Evolutionary conservation across 2,888 invertebrate genomes (phyloP).

Genomic region (Lymantria monacha): DNA sequence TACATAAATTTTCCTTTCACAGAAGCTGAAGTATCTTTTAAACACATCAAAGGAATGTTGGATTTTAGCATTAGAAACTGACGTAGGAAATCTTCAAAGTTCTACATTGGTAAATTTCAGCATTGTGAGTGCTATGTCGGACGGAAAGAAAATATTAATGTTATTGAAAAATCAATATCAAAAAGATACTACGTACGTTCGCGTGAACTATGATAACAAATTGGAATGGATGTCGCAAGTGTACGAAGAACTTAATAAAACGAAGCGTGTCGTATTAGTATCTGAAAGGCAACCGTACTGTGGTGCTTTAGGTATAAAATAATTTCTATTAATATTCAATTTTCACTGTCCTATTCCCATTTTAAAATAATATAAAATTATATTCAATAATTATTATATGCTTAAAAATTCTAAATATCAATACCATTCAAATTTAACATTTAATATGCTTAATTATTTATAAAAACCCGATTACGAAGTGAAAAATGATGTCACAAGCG

Average conservation of each 20-base stretch:
- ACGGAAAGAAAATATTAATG: conserved; percentile 41
- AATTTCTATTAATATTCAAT: not conserved
- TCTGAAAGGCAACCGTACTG: conserved; percentile 50
- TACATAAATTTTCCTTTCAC: conserved; percentile 28
- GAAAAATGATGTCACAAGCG: too few relatives aligned
- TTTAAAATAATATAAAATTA: too few relatives aligned
- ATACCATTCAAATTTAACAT: too few relatives aligned
- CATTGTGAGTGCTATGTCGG: conserved; percentile 45
- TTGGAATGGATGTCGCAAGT: conserved; percentile 49
- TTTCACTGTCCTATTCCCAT: too few relatives aligned
- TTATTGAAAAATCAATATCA: conserved; percentile 40
- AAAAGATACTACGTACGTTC: conserved; percentile 35
- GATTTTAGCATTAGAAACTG: conserved; percentile 43
- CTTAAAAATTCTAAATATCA: too few relatives aligned
- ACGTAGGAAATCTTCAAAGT: conserved; percentile 32
- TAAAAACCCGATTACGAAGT: too few relatives aligned
- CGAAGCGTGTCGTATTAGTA: conserved; percentile 44
- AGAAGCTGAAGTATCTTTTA: conserved; percentile 45
- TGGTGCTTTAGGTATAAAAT: conserved; percentile 46
- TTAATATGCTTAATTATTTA: too few relatives aligned
- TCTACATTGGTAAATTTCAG: conserved; percentile 37
- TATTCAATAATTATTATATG: too few relatives aligned
- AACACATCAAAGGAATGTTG: conserved; percentile 39
- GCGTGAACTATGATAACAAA: conserved; percentile 42
- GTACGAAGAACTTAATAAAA: conserved; percentile 41